A percentile compares a stretch with the other conserved stretches of the same genome.
Evolutionary conservation across 2,113 vertebrate species (phyloP).

Genomic region (Neotoma lepida): DNA sequence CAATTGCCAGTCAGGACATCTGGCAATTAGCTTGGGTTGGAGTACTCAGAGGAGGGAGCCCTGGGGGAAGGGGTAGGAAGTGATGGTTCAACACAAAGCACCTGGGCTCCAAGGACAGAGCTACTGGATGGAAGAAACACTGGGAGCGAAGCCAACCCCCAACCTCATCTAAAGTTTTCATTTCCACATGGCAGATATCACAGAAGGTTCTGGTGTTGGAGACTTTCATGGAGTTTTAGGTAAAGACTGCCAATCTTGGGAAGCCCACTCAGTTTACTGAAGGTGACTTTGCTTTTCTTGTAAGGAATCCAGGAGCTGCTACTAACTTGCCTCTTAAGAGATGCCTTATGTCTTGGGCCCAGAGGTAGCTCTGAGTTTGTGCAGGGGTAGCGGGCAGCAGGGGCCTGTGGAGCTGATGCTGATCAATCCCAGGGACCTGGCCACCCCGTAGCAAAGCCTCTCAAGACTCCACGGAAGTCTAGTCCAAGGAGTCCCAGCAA

Average conservation of each 20-base stretch:
- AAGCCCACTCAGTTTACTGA: neutral
- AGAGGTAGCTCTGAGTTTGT: neutral
- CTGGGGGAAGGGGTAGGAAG: accelerated
- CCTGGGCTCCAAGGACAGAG: neutral
- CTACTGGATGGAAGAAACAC: neutral
- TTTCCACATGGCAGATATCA: neutral
- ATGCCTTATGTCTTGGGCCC: too few species aligned
- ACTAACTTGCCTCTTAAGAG: neutral
- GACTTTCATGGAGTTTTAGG: neutral
- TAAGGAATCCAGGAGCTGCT: too few species aligned
- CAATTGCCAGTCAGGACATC: neutral
- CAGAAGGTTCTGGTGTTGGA: neutral
- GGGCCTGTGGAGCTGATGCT: neutral
- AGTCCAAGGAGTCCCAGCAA: neutral
- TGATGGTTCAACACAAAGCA: neutral
- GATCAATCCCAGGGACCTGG: too few species aligned
- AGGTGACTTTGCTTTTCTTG: neutral
- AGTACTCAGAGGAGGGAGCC: accelerated
- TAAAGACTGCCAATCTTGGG: neutral
- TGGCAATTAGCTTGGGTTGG: accelerated
- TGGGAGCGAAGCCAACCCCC: neutral
- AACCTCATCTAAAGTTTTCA: neutral
- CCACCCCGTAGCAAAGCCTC: neutral
- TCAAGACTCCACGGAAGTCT: neutral
- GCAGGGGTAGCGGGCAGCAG: too few species aligned